These are phyloP conservation scores for Glomeris marginata DNA, from an alignment of 2,888 invertebrate genomes.

Conservation along the genomic window DNA sequence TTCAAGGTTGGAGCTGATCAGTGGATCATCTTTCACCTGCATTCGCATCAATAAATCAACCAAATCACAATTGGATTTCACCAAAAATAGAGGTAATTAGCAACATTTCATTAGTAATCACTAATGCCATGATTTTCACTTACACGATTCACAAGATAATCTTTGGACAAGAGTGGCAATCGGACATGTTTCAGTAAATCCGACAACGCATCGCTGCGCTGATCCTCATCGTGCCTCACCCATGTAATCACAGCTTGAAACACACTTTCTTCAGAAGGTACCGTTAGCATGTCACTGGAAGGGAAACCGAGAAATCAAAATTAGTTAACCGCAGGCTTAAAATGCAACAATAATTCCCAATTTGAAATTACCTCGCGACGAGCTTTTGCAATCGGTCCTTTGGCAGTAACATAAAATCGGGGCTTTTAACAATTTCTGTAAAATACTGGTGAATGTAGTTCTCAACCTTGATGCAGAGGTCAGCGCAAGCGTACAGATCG, in stretches of 20 bases:
- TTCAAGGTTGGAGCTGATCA: conserved; percentile 11
- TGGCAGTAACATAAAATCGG: conserved; percentile 10
- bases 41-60: no score
- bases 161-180: conserved; percentile 10
- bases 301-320: not conserved
- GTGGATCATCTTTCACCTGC: conserved; percentile 14
- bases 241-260: conserved; percentile 13
- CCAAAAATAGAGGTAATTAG: no score
- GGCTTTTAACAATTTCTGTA: conserved; percentile 9
- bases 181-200: conserved; percentile 12
- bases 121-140: no score
- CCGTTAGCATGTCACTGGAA: conserved; percentile 12
- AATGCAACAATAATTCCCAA: not conserved
- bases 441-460: conserved; percentile 13
- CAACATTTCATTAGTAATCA: no score
- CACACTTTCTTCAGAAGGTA: conserved; percentile 13
- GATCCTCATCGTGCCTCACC: conserved; percentile 13
- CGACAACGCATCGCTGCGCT: conserved; percentile 4
- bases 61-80: no score
- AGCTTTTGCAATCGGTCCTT: conserved; percentile 13
- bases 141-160: conserved; percentile 8
- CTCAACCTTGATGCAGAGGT: conserved; percentile 9
- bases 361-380: conserved; percentile 9
- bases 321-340: not conserved
- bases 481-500: conserved; percentile 13